Evolutionary conservation across 2,797 vertebrate genomes (phyloP), one percentile per base, ranked within the genome.

Genomic region (Limosa lapponica): DNA sequence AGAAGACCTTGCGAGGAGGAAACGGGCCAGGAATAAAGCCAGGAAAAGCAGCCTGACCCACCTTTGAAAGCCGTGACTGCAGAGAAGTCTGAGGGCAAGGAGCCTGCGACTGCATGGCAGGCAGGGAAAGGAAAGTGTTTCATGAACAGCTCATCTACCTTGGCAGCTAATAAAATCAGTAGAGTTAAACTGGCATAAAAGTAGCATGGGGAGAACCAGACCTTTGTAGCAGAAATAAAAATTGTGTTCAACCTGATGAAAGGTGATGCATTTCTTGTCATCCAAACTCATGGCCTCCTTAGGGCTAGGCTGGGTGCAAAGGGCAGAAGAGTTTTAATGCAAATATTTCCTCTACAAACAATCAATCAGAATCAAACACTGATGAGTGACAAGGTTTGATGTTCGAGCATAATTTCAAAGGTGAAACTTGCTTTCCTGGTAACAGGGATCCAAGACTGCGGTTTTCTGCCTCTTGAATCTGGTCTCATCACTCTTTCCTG

Each of bases 91-190:
- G 57, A 86, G 91, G 62, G 54, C 72, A 92, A 88, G 54, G 28
- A 86, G 46, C 37, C 30, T 24, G 46, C 3, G 5, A n/a, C 43
- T 73, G 59, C 67, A 74, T 78, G 74, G 48, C 61, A 92, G 57
- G 66, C 0, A 1, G 54, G 32, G 24, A 82, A 79, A 66, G 34
- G 27, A 49, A 52, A 51, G 32, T 72, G 82, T 75, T 95, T 95
- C 91, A 79, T n/a, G 61, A 86, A 90, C 75, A 81, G 13, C 37
- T 92, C 72, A 48, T 49, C 81, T 73, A 54, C 28, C 16, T 22
- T 89, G 54, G 23, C 89, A 95, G 69, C 65, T 92, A 75, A 92
- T 81, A 95, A 95, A 91, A 96, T 58, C 75, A 23, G 15, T 81
- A 61, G 34, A 92, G 81, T 64, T 89, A 91, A 97, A 74, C 58